These are phyloP conservation scores for Okamejei kenojei DNA, from an alignment of 2,797 vertebrate genomes.

Conservation along the genomic window DNA sequence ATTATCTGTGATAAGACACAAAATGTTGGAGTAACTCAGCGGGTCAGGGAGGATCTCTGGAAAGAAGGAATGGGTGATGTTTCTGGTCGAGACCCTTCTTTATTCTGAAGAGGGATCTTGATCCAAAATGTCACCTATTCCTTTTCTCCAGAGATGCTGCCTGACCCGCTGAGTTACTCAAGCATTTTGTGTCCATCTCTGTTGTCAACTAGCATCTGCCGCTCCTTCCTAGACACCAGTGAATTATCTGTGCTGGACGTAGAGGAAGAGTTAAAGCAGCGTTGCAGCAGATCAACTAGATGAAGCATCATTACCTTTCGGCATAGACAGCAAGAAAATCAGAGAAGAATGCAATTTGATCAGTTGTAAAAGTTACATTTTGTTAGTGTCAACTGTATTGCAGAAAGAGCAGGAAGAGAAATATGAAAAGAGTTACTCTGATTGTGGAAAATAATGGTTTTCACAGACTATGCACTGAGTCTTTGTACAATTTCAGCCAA, in stretches of 20 bases:
- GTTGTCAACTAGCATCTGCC: too few relatives aligned
- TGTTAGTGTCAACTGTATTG: neutral
- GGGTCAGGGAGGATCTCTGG: too few relatives aligned
- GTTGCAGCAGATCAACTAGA: neutral
- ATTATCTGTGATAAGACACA: too few relatives aligned
- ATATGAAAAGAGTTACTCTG: neutral
- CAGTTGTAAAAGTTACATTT: neutral
- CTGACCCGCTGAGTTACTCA: too few relatives aligned
- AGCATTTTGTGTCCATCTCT: too few relatives aligned
- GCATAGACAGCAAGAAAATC: neutral
- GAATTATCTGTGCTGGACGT: neutral
- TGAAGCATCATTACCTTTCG: neutral
- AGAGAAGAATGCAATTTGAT: neutral
- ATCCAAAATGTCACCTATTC: too few relatives aligned
- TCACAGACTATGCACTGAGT: neutral
- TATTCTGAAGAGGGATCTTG: too few relatives aligned
- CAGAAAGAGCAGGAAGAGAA: neutral
- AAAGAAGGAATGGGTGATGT: too few relatives aligned
- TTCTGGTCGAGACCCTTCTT: too few relatives aligned
- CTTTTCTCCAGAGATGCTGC: too few relatives aligned
- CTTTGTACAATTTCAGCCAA: neutral
- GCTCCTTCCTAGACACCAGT: neutral
- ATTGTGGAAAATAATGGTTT: neutral
- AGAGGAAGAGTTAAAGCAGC: neutral
- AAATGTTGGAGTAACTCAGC: too few relatives aligned